Evolutionary conservation across 2,113 vertebrate species (phyloP).

Genomic region (Nerophis lumbriciformis): DNA sequence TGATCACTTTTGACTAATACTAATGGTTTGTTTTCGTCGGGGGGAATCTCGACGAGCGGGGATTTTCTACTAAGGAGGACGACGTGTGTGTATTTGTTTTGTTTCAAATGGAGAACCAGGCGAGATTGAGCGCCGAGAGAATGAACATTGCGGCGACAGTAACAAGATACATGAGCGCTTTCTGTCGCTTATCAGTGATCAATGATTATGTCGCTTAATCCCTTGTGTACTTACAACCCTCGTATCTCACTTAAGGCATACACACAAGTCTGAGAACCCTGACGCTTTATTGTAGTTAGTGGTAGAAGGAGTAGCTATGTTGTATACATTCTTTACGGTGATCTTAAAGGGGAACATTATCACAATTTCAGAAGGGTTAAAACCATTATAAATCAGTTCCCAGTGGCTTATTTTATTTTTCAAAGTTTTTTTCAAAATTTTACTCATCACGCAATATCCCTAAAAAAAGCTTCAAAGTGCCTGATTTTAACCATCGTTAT

Average conservation of each 20-base stretch:
- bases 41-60: slow-evolving; percentile 57
- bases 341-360: too few species aligned
- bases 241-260: slow-evolving; percentile 36
- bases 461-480: too few species aligned
- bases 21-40: slow-evolving; percentile 63
- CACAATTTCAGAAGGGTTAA: too few species aligned
- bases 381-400: too few species aligned
- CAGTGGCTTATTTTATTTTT: too few species aligned
- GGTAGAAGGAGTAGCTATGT: not conserved
- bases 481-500: too few species aligned
- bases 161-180: slow-evolving; percentile 48
- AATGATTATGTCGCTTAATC: slow-evolving; percentile 57
- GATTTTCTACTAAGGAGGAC: slow-evolving; percentile 47
- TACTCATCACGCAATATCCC: too few species aligned
- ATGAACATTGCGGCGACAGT: slow-evolving; percentile 29
- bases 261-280: slow-evolving; percentile 13
- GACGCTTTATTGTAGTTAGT: slow-evolving; percentile 9
- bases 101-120: slow-evolving; percentile 33
- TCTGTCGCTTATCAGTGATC: slow-evolving; percentile 54
- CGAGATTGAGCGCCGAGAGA: slow-evolving; percentile 26
- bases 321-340: not conserved
- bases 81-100: slow-evolving; percentile 41
- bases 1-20: slow-evolving; percentile 67
- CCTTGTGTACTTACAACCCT: slow-evolving; percentile 46
- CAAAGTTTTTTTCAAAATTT: too few species aligned